Evolutionary conservation across 2,113 vertebrate genomes (phyloP).

Genomic region (Brachyistius frenatus): DNA sequence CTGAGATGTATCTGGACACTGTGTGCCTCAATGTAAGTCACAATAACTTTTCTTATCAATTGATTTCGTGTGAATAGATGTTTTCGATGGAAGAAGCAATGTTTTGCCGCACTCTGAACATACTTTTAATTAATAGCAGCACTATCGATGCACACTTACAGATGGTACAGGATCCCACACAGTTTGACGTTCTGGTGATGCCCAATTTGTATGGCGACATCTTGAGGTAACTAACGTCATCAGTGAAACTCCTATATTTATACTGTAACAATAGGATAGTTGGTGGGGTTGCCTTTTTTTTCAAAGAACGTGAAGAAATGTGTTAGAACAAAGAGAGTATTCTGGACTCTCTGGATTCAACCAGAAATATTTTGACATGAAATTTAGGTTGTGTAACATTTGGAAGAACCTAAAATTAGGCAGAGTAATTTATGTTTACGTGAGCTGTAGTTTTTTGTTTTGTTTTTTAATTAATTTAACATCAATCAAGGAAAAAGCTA

Average conservation of each 20-base stretch:
- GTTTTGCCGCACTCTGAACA: neutral
- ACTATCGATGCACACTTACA: conserved; percentile 63
- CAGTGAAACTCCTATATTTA: neutral
- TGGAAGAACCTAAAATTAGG: too few species aligned
- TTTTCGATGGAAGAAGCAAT: neutral
- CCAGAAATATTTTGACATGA: too few species aligned
- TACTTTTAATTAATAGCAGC: neutral
- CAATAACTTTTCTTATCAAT: neutral
- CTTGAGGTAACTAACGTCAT: conserved; percentile 86
- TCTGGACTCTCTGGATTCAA: neutral
- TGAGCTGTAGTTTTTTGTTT: too few species aligned
- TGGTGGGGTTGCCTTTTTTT: neutral
- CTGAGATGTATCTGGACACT: conserved; percentile 98
- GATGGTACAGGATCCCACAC: conserved; percentile 97
- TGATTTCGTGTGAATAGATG: neutral
- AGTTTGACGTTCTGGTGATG: conserved; percentile 98
- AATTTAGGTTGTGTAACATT: too few species aligned
- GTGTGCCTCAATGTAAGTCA: conserved; percentile 95
- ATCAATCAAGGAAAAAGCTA: neutral
- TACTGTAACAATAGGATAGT: neutral
- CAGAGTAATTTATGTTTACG: too few species aligned
- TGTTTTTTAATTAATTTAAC: too few species aligned
- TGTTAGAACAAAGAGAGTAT: neutral
- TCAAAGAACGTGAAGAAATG: neutral
- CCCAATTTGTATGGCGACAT: conserved; percentile 98